A percentile compares a stretch with the other conserved stretches of the same genome.
These are phyloP conservation scores for Thalassaphorura encarpata DNA, from an alignment of 1,140 invertebrate species.

Conservation along the genomic window DNA sequence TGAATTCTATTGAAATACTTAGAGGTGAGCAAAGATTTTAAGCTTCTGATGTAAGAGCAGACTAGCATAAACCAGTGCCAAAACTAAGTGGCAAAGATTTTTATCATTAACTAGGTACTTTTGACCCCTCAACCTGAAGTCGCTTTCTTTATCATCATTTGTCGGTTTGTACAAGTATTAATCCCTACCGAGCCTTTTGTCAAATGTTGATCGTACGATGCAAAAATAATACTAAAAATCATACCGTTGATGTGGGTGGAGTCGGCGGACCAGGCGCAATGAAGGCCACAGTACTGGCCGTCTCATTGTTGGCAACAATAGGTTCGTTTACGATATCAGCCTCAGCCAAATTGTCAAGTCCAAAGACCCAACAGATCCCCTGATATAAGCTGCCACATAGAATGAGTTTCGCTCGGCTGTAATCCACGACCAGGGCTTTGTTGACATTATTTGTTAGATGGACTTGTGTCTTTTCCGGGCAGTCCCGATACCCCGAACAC, in stretches of 20 bases:
- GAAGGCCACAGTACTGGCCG: conserved; percentile 90
- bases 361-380: conserved; percentile 30
- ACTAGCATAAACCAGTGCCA: too few species aligned
- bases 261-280: conserved; percentile 86
- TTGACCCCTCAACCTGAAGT: too few species aligned
- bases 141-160: too few species aligned
- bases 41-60: too few species aligned
- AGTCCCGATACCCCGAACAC: conserved; percentile 70
- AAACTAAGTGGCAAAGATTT: too few species aligned
- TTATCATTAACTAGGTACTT: too few species aligned
- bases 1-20: too few species aligned
- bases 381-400: conserved; percentile 81
- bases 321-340: conserved; percentile 25
- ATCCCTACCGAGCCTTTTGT: neutral
- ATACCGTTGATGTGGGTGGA: conserved; percentile 53
- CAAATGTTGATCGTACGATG: neutral
- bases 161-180: neutral
- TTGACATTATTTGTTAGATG: conserved; percentile 82
- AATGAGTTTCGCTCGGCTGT: conserved; percentile 77
- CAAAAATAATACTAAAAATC: conserved; percentile 4
- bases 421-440: conserved; percentile 91
- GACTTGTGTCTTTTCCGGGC: conserved; percentile 56
- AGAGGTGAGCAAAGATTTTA: too few species aligned
- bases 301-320: conserved; percentile 71
- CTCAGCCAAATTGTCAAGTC: conserved; percentile 29